These are phyloP conservation scores for Epicampocera succincta DNA, from an alignment of 2,888 invertebrate genomes.

Conservation along the genomic window DNA sequence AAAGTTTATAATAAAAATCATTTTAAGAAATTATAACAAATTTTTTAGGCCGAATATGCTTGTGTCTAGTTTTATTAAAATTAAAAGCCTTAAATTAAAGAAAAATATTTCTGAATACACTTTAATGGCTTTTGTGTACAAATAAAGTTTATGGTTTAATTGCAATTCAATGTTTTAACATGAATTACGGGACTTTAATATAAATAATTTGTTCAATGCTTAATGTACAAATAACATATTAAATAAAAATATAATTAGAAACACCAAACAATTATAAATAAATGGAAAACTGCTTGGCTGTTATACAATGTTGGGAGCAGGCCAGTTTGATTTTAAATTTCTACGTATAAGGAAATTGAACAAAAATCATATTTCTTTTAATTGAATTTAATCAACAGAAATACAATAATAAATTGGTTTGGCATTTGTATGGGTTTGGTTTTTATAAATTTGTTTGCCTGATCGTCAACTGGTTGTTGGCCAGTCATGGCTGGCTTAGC, in stretches of 20 bases:
- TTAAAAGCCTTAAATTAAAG: constrained; percentile 37
- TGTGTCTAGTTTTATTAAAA: constrained; percentile 32
- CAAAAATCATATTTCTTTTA: neutral
- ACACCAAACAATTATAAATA: constrained; percentile 42
- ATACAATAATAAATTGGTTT: no score
- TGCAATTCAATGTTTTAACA: constrained; percentile 57
- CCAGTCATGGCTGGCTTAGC: no score
- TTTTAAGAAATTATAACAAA: constrained; percentile 33
- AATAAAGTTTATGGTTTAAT: constrained; percentile 62
- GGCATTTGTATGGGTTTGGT: no score
- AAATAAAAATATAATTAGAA: constrained; percentile 10
- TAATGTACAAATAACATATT: constrained; percentile 8
- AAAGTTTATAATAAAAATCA: constrained; percentile 37
- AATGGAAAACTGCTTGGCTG: constrained; percentile 10
- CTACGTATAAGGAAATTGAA: constrained; percentile 1
- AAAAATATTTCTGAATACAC: constrained; percentile 15
- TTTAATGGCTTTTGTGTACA: constrained; percentile 41
- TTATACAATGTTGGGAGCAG: neutral
- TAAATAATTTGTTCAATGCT: constrained; percentile 46
- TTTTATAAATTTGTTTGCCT: no score
- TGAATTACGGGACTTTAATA: constrained; percentile 44
- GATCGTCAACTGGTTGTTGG: no score
- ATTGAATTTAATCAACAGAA: neutral
- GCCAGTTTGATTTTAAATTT: neutral
- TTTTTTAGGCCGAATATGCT: neutral